phyloP scores from a whole-genome alignment of 2,113 vertebrate genomes.

The Crotalus helleri region DNA sequence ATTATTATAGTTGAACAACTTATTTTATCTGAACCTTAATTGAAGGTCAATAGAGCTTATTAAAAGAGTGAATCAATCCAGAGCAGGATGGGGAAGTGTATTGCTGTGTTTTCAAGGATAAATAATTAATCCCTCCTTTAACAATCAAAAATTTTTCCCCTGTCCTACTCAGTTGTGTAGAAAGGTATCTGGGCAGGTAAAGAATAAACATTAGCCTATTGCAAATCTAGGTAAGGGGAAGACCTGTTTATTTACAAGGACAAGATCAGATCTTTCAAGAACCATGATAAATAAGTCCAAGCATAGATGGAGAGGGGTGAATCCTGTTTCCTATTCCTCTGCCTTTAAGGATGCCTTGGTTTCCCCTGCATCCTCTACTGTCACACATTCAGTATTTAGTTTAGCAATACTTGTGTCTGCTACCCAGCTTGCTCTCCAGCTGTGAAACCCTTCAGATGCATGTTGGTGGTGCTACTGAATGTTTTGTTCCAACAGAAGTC shows the following conservation, averaged over 20 bases:
- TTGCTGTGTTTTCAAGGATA: not conserved
- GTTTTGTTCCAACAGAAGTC: not conserved
- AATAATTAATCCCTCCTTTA: not conserved
- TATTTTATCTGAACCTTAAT: slow-evolving; percentile 6
- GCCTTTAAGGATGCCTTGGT: not conserved
- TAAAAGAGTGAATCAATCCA: not conserved
- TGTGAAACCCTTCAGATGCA: not conserved
- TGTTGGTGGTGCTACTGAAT: not conserved
- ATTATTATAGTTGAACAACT: slow-evolving; percentile 6
- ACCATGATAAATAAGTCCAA: not conserved
- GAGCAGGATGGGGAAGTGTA: not conserved
- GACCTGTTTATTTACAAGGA: not conserved
- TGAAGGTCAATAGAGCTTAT: slow-evolving; percentile 11
- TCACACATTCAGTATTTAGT: not conserved
- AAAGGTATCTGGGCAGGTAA: not conserved
- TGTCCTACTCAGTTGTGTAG: not conserved
- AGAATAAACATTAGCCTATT: not conserved
- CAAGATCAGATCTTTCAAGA: not conserved
- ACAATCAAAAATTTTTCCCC: not conserved
- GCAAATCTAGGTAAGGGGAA: not conserved
- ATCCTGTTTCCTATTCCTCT: not conserved
- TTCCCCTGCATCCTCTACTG: no score
- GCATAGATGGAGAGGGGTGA: not conserved
- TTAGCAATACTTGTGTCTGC: not conserved
- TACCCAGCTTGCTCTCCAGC: not conserved